phyloP scores from a whole-genome alignment of 2,113 vertebrate genomes.

The Poicephalus meyeri region DNA sequence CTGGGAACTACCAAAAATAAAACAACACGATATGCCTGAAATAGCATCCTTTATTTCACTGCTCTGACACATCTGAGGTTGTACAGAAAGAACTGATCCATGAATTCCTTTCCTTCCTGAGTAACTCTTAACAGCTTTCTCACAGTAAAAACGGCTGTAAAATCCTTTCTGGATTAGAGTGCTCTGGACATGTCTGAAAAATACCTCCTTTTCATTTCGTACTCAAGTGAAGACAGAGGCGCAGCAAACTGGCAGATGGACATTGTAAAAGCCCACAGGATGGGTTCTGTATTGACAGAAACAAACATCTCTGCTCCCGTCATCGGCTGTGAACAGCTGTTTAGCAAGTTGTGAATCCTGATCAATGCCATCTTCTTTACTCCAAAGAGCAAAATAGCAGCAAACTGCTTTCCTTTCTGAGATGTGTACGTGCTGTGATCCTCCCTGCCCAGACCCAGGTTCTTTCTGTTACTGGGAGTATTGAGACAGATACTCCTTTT shows the following conservation, averaged over 20 bases:
- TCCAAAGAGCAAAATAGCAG: background rate
- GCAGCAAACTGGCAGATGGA: background rate
- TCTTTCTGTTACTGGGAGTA: background rate
- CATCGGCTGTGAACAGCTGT: background rate
- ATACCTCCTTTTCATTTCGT: background rate
- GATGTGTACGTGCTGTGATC: background rate
- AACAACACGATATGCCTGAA: background rate
- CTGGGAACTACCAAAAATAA: constrained; percentile 50
- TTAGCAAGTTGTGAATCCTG: background rate
- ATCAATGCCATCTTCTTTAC: background rate
- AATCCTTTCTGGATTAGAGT: background rate
- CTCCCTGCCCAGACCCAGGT: background rate
- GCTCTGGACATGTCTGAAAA: background rate
- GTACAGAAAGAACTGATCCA: background rate
- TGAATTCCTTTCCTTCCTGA: background rate
- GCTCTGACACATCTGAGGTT: constrained; percentile 38
- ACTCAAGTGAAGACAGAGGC: background rate
- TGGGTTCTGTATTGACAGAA: background rate
- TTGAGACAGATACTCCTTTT: background rate
- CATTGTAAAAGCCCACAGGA: background rate
- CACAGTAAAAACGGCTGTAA: background rate
- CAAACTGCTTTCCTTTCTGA: background rate
- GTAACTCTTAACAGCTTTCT: background rate
- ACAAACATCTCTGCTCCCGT: background rate
- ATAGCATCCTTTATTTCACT: constrained; percentile 44